phyloP scores from a whole-genome alignment of 2,797 vertebrate genomes.

The Aulostomus chinensis region DNA sequence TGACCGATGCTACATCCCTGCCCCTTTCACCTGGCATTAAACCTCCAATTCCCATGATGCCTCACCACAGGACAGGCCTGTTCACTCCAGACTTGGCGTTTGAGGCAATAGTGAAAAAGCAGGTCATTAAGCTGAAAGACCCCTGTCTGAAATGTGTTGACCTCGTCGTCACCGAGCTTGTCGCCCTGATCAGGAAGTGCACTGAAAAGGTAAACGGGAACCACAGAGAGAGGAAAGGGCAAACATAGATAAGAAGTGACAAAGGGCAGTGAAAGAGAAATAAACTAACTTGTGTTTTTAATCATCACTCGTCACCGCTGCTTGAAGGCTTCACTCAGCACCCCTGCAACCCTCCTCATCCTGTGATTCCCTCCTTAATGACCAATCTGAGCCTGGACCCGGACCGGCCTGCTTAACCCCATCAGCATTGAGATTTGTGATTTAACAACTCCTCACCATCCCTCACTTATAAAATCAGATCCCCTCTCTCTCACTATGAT shows the following conservation, averaged over 20 bases:
- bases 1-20: conserved; percentile 6
- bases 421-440: conserved; percentile 23
- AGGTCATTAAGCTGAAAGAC: conserved; percentile 92
- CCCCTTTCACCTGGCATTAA: conserved; percentile 44
- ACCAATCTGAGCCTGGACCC: conserved; percentile 25
- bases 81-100: conserved; percentile 93
- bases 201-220: conserved; percentile 85
- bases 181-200: conserved; percentile 89
- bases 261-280: not conserved
- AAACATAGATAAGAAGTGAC: not conserved
- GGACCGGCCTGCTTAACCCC: conserved; percentile 14
- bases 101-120: conserved; percentile 95
- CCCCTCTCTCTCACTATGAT: conserved; percentile 14
- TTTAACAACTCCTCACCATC: conserved; percentile 32
- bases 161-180: conserved; percentile 90
- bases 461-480: conserved; percentile 31
- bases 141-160: conserved; percentile 93
- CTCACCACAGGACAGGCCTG: conserved; percentile 87
- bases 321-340: conserved; percentile 39
- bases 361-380: conserved; percentile 15
- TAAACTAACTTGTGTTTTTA: conserved; percentile 36
- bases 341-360: conserved; percentile 2
- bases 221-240: not conserved
- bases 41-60: conserved; percentile 60
- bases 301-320: conserved; percentile 19